Evolutionary conservation across 2,888 invertebrate genomes (phyloP).

Genomic region (Empis stercorea): DNA sequence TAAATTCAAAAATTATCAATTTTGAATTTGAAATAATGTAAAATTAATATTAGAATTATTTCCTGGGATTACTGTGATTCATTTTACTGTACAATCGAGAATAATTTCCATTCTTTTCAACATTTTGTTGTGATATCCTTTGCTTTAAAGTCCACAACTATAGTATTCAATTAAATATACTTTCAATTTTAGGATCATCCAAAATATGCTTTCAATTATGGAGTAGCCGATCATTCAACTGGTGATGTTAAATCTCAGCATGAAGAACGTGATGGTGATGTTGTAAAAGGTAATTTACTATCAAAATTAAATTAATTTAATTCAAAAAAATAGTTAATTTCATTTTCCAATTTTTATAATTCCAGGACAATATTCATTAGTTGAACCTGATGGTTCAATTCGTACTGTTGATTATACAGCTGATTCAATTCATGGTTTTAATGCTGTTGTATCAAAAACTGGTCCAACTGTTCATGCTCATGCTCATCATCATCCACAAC

Average conservation of each 20-base stretch:
- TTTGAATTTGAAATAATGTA: no score
- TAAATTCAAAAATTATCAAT: no score
- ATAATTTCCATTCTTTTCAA: no score
- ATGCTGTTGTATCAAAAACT: constrained; percentile 35
- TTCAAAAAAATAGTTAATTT: background rate
- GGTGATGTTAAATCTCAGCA: constrained; percentile 50
- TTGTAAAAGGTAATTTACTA: constrained; percentile 43
- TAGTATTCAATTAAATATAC: background rate
- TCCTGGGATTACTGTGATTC: no score
- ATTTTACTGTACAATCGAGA: no score
- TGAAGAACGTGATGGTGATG: constrained; percentile 49
- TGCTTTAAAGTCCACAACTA: no score
- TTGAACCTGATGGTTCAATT: constrained; percentile 35
- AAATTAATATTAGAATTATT: no score
- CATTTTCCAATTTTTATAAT: background rate
- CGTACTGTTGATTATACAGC: constrained; percentile 37
- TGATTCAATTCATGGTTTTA: constrained; percentile 33
- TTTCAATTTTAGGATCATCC: constrained; percentile 39
- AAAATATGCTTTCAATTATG: constrained; percentile 49
- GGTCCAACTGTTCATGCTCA: constrained; percentile 35
- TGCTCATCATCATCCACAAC: constrained; percentile 11
- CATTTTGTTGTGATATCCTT: background rate
- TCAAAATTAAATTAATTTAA: background rate
- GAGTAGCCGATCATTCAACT: constrained; percentile 45
- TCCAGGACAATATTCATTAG: constrained; percentile 34